A percentile compares a stretch with the other conserved stretches of the same genome.
phyloP scores from a whole-genome alignment of 2,797 vertebrate species.

The Phrynocephalus guinanensis region DNA sequence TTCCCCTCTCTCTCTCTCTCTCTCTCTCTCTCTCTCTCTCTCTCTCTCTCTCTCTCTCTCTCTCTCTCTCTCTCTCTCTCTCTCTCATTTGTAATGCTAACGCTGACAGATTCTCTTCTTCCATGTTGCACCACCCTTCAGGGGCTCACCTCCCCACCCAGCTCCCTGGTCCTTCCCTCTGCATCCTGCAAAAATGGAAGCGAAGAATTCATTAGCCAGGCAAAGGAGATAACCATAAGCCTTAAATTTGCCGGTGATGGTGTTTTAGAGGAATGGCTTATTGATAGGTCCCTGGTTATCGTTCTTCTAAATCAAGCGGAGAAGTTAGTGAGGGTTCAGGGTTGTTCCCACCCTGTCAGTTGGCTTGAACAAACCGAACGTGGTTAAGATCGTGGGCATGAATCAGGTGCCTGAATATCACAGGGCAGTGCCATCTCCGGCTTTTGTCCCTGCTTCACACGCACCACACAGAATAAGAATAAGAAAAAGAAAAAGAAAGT shows the following conservation, averaged over 20 bases:
- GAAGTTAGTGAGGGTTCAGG: rapidly evolving
- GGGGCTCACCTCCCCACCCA: not conserved
- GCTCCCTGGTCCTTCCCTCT: rapidly evolving
- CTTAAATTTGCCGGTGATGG: slow-evolving; percentile 56
- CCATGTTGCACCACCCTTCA: not conserved
- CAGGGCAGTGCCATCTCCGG: no score
- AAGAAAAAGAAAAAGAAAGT: no score
- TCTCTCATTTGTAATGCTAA: slow-evolving; percentile 4
- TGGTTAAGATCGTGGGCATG: no score
- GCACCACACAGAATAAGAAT: no score
- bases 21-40: no score
- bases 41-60: no score
- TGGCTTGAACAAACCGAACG: not conserved
- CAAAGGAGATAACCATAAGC: slow-evolving; percentile 63
- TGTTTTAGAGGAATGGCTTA: slow-evolving; percentile 42
- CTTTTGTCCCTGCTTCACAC: no score
- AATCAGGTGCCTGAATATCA: no score
- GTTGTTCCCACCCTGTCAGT: rapidly evolving
- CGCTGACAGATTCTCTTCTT: not conserved
- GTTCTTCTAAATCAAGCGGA: slow-evolving; percentile 49
- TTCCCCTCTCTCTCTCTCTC: no score
- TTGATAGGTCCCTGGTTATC: slow-evolving; percentile 53
- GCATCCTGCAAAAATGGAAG: slow-evolving; percentile 28
- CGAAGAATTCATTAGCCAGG: slow-evolving; percentile 60
- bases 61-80: not conserved